Conservation (phyloP, 2,888 invertebrate genomes). For the Proisotoma minuta region DNA sequence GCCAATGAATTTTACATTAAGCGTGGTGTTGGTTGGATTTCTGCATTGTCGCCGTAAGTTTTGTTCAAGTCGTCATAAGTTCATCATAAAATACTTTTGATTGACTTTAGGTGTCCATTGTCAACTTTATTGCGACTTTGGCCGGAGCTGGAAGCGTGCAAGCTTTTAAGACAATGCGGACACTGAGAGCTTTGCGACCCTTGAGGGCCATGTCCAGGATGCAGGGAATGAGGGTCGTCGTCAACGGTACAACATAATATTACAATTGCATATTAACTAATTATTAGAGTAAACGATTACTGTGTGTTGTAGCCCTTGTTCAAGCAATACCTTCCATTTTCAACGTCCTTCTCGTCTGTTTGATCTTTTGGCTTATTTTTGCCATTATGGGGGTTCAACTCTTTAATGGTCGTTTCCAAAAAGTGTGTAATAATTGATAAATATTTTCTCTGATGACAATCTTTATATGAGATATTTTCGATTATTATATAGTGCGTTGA, state of each 20-base stretch:
- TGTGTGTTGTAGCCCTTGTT: slow-evolving; percentile 65
- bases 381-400: slow-evolving; percentile 98
- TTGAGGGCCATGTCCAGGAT: slow-evolving; percentile 98
- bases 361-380: slow-evolving; percentile 99
- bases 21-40: slow-evolving; percentile 99
- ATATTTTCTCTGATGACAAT: neutral
- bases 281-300: neutral
- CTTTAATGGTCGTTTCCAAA: slow-evolving; percentile 94
- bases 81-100: neutral
- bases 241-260: slow-evolving; percentile 49
- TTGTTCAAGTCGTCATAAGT: neutral
- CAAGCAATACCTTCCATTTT: slow-evolving; percentile 99
- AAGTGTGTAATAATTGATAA: slow-evolving; percentile 61
- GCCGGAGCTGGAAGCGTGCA: slow-evolving; percentile 94
- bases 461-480: neutral
- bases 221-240: slow-evolving; percentile 99
- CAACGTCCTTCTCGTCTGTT: slow-evolving; percentile 97
- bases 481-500: slow-evolving; percentile 70
- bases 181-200: slow-evolving; percentile 85
- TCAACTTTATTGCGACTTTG: slow-evolving; percentile 92
- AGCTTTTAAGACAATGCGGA: slow-evolving; percentile 96
- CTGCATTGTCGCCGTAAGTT: slow-evolving; percentile 89
- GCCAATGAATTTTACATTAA: too few species aligned
- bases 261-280: neutral
- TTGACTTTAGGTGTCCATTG: slow-evolving; percentile 75